phyloP scores from a whole-genome alignment of 1,140 invertebrate species.

The Periplaneta americana region DNA sequence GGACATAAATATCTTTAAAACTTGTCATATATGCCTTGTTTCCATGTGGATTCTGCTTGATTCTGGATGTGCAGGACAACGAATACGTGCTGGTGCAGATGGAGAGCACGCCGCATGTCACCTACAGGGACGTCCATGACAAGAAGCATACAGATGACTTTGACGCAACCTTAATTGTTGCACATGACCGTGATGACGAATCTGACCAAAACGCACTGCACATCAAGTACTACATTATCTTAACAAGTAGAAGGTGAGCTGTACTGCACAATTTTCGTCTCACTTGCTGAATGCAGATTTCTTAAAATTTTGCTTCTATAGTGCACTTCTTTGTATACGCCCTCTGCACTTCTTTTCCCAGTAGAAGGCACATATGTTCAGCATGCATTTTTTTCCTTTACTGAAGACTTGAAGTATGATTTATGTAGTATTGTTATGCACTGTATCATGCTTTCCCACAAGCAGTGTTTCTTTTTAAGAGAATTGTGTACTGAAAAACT shows the following conservation, averaged over 20 bases:
- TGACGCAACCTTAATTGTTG: constrained; percentile 61
- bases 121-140: constrained; percentile 56
- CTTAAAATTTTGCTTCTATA: neutral
- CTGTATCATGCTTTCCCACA: too few species aligned
- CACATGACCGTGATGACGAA: constrained; percentile 44
- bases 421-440: neutral
- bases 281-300: too few species aligned
- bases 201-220: constrained; percentile 42
- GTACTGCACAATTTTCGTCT: neutral
- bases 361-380: neutral
- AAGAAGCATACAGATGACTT: constrained; percentile 60
- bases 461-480: too few species aligned
- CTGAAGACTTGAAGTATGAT: neutral
- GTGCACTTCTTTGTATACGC: neutral
- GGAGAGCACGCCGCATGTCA: constrained; percentile 48
- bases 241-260: constrained; percentile 54
- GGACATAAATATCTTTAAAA: too few species aligned
- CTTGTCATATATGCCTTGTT: too few species aligned
- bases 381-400: neutral
- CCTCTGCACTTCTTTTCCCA: neutral
- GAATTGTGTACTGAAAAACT: too few species aligned
- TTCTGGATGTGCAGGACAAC: constrained; percentile 6
- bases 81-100: constrained; percentile 59
- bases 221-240: constrained; percentile 67
- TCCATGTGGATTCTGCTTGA: too few species aligned